These are phyloP conservation scores for Nesoenas mayeri DNA, from an alignment of 2,113 vertebrate species.

Conservation along the genomic window DNA sequence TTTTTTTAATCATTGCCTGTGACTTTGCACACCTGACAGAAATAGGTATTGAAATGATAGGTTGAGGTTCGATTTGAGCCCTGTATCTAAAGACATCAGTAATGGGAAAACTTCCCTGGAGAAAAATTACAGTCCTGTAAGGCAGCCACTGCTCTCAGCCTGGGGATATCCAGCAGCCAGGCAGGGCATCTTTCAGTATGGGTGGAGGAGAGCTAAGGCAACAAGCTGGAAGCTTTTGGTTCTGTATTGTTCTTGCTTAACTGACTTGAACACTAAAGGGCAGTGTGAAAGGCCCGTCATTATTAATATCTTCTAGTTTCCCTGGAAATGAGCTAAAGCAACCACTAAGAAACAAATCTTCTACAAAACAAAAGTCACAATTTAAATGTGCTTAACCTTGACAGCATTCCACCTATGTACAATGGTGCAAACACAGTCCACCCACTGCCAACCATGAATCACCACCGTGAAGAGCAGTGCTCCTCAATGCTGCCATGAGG, in stretches of 20 bases:
- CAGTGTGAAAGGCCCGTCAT: neutral
- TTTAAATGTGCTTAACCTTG: neutral
- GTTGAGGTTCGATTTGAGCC: neutral
- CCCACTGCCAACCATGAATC: neutral
- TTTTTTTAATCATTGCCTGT: neutral
- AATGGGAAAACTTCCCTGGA: neutral
- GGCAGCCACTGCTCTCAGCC: neutral
- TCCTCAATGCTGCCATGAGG: neutral
- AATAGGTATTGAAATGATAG: neutral
- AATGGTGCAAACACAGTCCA: fast-evolving
- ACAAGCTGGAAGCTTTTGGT: neutral
- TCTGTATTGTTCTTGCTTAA: neutral
- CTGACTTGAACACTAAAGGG: neutral
- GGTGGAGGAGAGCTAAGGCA: neutral
- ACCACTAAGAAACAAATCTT: neutral
- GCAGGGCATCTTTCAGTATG: neutral
- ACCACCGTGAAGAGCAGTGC: neutral
- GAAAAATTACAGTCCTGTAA: neutral
- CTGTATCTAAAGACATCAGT: neutral
- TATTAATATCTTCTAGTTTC: neutral
- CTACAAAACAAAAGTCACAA: neutral
- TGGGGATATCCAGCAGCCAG: neutral
- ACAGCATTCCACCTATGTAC: neutral
- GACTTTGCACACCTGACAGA: neutral
- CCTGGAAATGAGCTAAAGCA: neutral